Percentiles rank a stretch among this genome's conserved stretches.
phyloP scores from a whole-genome alignment of 2,888 invertebrate genomes.

The Beris chalybata region DNA sequence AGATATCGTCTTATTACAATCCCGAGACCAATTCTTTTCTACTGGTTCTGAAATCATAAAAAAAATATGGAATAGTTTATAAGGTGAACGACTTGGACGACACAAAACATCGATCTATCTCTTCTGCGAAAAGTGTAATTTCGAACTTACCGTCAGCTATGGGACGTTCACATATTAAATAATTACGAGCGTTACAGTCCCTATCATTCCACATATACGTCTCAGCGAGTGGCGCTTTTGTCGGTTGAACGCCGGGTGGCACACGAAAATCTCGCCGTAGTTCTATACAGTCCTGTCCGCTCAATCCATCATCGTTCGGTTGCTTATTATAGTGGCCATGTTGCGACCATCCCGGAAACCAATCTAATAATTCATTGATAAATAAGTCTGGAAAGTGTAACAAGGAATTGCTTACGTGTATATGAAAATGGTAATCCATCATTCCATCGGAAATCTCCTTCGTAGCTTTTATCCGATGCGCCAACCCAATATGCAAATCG shows the following conservation, averaged over 20 bases:
- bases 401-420: conserved; percentile 65
- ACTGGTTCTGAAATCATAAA: conserved; percentile 52
- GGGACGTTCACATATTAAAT: conserved; percentile 74
- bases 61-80: conserved; percentile 28
- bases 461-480: conserved; percentile 73
- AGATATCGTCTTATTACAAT: conserved; percentile 70
- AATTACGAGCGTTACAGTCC: conserved; percentile 72
- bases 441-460: conserved; percentile 80
- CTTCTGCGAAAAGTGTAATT: neutral
- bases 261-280: conserved; percentile 68
- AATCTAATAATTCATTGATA: conserved; percentile 60
- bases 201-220: conserved; percentile 83
- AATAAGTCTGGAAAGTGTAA: neutral
- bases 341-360: conserved; percentile 80
- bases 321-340: conserved; percentile 68
- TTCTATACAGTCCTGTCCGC: conserved; percentile 81
- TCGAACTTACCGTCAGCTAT: conserved; percentile 63
- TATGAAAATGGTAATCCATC: conserved; percentile 74
- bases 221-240: conserved; percentile 57
- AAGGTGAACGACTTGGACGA: neutral
- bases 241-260: conserved; percentile 53
- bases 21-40: conserved; percentile 57
- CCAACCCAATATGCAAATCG: conserved; percentile 81
- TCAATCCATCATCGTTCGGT: conserved; percentile 81
- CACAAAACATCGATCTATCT: too few relatives aligned